phyloP scores from a whole-genome alignment of 2,113 vertebrate species.

The Elanus axillaris region DNA sequence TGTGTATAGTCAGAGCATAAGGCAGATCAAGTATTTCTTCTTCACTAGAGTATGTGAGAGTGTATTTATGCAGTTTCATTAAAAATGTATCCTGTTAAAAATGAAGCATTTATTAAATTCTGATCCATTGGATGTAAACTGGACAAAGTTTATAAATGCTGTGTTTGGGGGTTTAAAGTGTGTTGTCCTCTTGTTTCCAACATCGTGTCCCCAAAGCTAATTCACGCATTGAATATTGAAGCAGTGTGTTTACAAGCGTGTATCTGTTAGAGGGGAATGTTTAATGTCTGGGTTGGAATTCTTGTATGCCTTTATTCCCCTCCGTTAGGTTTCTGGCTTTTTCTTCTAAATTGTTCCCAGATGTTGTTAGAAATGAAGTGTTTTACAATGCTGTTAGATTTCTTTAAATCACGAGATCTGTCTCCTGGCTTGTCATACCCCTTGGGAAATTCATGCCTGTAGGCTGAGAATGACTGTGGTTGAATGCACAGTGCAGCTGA shows the following conservation, averaged over 20 bases:
- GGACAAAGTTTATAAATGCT: neutral
- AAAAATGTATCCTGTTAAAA: neutral
- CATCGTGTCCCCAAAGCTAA: neutral
- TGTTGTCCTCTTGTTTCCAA: neutral
- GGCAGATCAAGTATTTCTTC: neutral
- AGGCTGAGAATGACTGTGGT: slow-evolving; percentile 9
- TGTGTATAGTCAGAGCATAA: neutral
- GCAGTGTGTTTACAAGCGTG: neutral
- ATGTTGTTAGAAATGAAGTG: slow-evolving; percentile 18
- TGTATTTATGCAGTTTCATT: neutral
- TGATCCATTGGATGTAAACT: neutral
- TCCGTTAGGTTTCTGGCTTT: neutral
- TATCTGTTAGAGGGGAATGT: neutral
- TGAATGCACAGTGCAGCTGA: neutral
- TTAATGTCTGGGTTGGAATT: neutral
- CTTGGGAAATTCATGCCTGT: neutral
- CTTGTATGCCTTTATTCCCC: neutral
- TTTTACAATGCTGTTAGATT: neutral
- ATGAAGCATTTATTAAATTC: neutral
- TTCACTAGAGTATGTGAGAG: neutral
- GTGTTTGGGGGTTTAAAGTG: neutral
- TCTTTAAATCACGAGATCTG: neutral
- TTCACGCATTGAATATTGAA: neutral
- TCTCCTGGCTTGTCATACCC: neutral
- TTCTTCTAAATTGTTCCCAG: slow-evolving; percentile 7